Evolutionary conservation across 2,113 vertebrate species (phyloP), one percentile per base, ranked within the genome.

Genomic region (Lophochroa leadbeateri): DNA sequence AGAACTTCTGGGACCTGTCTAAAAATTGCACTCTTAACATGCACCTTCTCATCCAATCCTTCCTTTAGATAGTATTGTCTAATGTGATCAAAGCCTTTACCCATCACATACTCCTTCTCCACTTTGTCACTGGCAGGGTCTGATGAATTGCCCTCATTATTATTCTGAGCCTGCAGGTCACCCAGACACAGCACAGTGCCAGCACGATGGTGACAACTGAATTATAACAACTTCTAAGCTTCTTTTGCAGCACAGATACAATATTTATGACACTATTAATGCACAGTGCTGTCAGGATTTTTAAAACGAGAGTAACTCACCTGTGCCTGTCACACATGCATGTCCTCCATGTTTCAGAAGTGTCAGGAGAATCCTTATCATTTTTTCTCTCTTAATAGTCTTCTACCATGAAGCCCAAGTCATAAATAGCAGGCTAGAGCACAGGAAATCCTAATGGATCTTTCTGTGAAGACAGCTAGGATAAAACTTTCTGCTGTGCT

Each of bases 231-330:
- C 83, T 93, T 81, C 90, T 95, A 86, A 9, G 76, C 79, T 95
- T 94, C 65, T 57, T 95, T 91, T 92, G 92, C 92, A 84, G 82
- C 55, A n/a, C 57, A 83, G 80, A 94, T 96, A 79, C 88, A 96
- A 94, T 96, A 95, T 97, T 97, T 96, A 96, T 97, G 90, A 88
- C 80, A 68, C 90, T 93, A 71, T 93, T 94, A 94, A 94, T 94
- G 95, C 85, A 90, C 90, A 97, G 72, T 0, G 2, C 92, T 97
- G 96, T 95, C 96, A 96, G 93, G 90, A 84, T 78, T 79, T 96
- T 92, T 72, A 70, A 96, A 93, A 94, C 1, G 52, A 84, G 92
- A 88, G 83, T 88, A 94, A 84, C 83, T 96, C 90, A 94, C 94
- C 94, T 92, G 64, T 87, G 79, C 50, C 88, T 88, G 88, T 95